phyloP scores from a whole-genome alignment of 1,140 invertebrate species.

The Subanguina moxae region DNA sequence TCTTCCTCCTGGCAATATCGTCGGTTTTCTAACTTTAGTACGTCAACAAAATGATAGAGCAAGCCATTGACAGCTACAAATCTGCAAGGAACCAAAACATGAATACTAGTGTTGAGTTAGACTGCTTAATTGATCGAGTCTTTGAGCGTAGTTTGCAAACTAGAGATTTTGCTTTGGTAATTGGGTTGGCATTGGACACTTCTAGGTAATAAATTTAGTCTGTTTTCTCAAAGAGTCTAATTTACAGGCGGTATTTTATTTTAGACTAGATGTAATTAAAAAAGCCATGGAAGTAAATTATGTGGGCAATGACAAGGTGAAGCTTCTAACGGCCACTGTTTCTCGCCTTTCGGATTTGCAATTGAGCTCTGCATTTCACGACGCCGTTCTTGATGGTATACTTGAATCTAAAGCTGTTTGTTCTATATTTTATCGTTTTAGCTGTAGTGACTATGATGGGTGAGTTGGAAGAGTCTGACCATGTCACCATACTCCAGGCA shows the following conservation, averaged over 20 bases:
- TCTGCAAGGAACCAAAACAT: slow-evolving; percentile 5
- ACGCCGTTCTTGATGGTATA: slow-evolving; percentile 1
- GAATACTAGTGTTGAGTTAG: background rate
- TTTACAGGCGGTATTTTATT: background rate
- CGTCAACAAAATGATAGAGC: slow-evolving; percentile 66
- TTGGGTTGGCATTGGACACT: slow-evolving; percentile 11
- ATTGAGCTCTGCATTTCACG: background rate
- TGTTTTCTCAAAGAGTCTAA: background rate
- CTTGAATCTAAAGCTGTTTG: slow-evolving; percentile 66
- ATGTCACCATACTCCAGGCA: background rate
- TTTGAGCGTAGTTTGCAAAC: slow-evolving; percentile 1
- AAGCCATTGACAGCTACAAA: slow-evolving; percentile 62
- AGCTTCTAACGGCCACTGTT: background rate
- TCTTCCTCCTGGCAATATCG: background rate
- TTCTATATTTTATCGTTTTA: background rate
- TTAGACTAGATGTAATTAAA: background rate
- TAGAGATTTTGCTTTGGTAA: background rate
- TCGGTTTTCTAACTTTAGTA: slow-evolving; percentile 71
- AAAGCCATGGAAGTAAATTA: background rate
- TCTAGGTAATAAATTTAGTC: no score
- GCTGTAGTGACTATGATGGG: background rate
- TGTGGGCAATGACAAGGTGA: background rate
- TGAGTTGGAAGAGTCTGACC: background rate
- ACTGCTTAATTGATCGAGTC: background rate
- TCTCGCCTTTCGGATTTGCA: slow-evolving; percentile 1